A percentile compares a stretch with the other conserved stretches of the same genome.
phyloP scores from a whole-genome alignment of 2,888 invertebrate genomes.

The Chrysolina haemoptera region DNA sequence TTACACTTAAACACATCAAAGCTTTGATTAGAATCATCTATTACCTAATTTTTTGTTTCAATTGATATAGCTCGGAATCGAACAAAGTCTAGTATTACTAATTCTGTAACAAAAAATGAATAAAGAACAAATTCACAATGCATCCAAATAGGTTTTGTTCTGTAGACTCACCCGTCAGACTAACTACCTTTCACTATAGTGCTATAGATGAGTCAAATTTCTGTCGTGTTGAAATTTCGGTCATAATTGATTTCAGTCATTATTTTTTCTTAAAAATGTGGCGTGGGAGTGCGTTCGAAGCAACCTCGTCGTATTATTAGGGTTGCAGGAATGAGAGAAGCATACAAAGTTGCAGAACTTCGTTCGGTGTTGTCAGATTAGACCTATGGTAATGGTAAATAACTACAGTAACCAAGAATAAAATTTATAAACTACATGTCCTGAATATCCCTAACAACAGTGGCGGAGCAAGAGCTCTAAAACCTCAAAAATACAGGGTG shows the following conservation, averaged over 20 bases:
- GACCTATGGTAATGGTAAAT: too few species aligned
- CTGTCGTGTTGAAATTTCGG: slow-evolving; percentile 14
- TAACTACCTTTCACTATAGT: neutral
- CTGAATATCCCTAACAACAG: too few species aligned
- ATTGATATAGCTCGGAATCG: neutral
- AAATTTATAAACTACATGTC: too few species aligned
- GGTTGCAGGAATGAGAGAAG: slow-evolving; percentile 47
- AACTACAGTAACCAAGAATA: too few species aligned
- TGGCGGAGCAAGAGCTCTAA: too few species aligned
- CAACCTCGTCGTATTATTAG: slow-evolving; percentile 54
- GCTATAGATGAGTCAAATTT: neutral
- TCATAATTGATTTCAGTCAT: slow-evolving; percentile 21
- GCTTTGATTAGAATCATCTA: too few species aligned
- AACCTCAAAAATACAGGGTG: too few species aligned
- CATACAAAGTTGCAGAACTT: neutral
- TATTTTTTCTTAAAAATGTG: slow-evolving; percentile 41
- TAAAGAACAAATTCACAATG: too few species aligned
- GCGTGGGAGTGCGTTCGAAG: slow-evolving; percentile 63
- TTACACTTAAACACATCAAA: too few species aligned
- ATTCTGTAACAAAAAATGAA: too few species aligned
- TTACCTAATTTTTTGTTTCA: neutral
- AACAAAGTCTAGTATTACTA: neutral
- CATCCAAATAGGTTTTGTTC: neutral
- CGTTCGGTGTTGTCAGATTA: too few species aligned
- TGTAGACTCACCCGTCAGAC: neutral